phyloP scores from a whole-genome alignment of 1,140 invertebrate species.

The Matsumurasca onukii region DNA sequence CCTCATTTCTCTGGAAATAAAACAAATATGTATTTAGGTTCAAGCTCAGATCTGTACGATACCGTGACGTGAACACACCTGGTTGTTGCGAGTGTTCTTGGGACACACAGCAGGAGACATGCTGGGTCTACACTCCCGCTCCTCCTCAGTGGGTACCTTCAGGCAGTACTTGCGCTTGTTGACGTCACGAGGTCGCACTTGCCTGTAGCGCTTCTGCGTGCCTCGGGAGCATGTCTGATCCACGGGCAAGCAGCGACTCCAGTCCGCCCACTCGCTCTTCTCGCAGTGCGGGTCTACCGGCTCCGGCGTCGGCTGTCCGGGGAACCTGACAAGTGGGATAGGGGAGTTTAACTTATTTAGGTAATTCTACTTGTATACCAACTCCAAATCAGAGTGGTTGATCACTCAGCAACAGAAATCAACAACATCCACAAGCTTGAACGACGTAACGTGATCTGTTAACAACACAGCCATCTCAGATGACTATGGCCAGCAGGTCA shows the following conservation, averaged over 20 bases:
- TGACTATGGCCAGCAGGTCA: no score
- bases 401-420: constrained; percentile 44
- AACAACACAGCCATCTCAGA: no score
- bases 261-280: constrained; percentile 69
- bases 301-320: neutral
- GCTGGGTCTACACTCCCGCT: constrained; percentile 14
- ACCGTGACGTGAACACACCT: no score
- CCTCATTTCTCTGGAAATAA: no score
- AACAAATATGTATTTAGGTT: no score
- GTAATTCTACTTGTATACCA: neutral
- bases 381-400: neutral
- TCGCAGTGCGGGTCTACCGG: constrained; percentile 57
- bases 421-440: constrained; percentile 52
- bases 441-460: no score
- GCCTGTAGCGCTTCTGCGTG: constrained; percentile 10
- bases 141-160: neutral
- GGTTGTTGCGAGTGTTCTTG: neutral
- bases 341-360: no score
- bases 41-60: no score
- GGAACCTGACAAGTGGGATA: neutral
- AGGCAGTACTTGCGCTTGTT: neutral
- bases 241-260: constrained; percentile 61
- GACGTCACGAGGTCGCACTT: neutral
- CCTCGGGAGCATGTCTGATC: neutral
- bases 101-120: neutral